Percentiles rank a stretch among this genome's conserved stretches.
Evolutionary conservation across 2,797 vertebrate species (phyloP).

Genomic region (Paguma larvata): DNA sequence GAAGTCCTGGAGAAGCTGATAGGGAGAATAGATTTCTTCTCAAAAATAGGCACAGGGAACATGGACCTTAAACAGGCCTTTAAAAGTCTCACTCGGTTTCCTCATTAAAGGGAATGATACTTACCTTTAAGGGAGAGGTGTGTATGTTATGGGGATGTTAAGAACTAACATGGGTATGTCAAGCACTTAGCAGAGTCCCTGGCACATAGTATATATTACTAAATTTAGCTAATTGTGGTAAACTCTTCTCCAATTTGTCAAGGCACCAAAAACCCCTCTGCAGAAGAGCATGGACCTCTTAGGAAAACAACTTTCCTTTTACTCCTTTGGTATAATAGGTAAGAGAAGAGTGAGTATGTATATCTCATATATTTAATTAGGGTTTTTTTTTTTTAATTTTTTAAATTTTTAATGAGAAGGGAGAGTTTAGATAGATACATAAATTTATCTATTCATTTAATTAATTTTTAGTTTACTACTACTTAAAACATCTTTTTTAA

Average conservation of each 20-base stretch:
- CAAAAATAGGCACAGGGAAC: neutral
- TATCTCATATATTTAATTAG: conserved; percentile 46
- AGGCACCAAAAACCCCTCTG: conserved; percentile 97
- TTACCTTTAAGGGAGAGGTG: neutral
- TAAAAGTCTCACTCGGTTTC: neutral
- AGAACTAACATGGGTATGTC: neutral
- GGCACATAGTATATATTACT: neutral
- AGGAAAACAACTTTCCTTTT: conserved; percentile 98
- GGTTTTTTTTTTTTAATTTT: neutral
- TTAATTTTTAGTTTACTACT: neutral
- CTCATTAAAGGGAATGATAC: neutral
- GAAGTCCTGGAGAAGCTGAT: neutral
- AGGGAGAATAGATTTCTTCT: neutral
- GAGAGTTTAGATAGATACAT: neutral
- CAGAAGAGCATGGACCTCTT: conserved; percentile 99
- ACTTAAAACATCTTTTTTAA: neutral
- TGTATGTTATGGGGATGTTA: neutral
- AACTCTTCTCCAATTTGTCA: conserved; percentile 76
- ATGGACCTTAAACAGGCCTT: neutral
- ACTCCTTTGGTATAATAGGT: conserved; percentile 99
- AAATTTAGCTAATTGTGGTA: neutral
- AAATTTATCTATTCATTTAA: neutral
- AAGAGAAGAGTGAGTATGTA: conserved; percentile 83
- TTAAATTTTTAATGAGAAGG: neutral
- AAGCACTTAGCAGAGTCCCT: neutral